Conservation (phyloP, 1,140 invertebrate genomes). For the Drosophila triauraria region DNA sequence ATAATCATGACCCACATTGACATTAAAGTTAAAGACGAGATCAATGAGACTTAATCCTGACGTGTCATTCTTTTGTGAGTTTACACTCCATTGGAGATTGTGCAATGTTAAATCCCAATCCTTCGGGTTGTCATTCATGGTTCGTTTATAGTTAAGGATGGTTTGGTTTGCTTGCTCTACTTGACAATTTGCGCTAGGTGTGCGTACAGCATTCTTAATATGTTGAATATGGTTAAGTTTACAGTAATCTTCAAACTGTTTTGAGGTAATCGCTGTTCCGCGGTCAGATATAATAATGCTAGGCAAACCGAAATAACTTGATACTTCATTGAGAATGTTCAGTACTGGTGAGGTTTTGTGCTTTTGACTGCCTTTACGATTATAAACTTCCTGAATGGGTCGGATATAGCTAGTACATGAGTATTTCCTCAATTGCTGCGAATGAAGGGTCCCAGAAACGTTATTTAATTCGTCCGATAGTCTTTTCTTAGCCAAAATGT, state of each 20-base stretch:
- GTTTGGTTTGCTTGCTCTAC: background rate
- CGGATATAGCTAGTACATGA: background rate
- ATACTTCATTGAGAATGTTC: background rate
- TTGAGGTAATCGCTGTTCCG: background rate
- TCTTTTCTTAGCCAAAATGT: too few species aligned
- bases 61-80: background rate
- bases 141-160: background rate
- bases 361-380: background rate
- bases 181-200: too few species aligned
- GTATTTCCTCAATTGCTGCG: conserved; percentile 6
- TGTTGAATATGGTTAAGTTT: background rate
- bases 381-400: background rate
- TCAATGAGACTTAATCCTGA: background rate
- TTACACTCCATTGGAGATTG: background rate
- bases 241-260: background rate
- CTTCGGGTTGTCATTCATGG: conserved; percentile 4
- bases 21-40: conserved; percentile 1
- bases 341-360: background rate
- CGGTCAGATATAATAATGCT: background rate
- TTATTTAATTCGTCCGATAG: too few species aligned
- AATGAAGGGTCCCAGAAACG: background rate
- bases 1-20: background rate
- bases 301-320: background rate
- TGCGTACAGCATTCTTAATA: background rate
- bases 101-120: background rate